Base-by-base conservation (phyloP, 2,888 invertebrate species). In the Lasioglossum malachurum region DNA sequence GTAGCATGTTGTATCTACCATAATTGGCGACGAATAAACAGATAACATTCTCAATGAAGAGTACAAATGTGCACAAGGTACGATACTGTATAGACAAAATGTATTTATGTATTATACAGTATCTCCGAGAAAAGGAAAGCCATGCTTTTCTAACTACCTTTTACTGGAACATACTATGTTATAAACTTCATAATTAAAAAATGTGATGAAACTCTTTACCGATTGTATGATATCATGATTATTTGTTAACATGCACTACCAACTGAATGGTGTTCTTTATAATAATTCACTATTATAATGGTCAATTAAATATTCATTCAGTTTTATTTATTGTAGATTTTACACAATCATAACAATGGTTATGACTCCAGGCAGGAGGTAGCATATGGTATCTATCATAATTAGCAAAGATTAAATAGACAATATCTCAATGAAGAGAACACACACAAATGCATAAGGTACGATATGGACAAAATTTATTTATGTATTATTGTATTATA, bases 231-330 rank as follows among this genome's bases (percentile, higher is more conserved):
- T 74, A 35, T 71, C 7, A 19, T 90, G 90, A 90, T 90, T 90
- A 80, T 72, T 76, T 53, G 19, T 27, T 64, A 41, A 87, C 90
- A 90, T 90, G 90, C 91, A 90, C 90, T 89, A 87, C 90, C 90
- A 90, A 81, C 89, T 90, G 90, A 89, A 49, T 49, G 12, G 12
- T 44, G 16, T 1, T 38, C 12, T 72, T 53, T 23, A 27, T 31
- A 78, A 46, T 46, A 27, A 75, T 76, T 64, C 23, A 31, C 23
- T 74, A 31, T 44, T 46, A 2, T 19, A 64, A 46, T 57, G n/a
- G 0, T 75, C 57, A 46, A 46, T 16, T 16, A 31, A 46, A n/a
- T 31, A 73, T 49, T 49, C 27, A 73, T 41, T 41, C 12, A 57
- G 19, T 60, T 77, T 60, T 69, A 27, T 76, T 77, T 1, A 16